Percentiles rank a stretch among this genome's conserved stretches.
Evolutionary conservation across 2,797 vertebrate genomes (phyloP).

Genomic region (Rhodeus uyekii): DNA sequence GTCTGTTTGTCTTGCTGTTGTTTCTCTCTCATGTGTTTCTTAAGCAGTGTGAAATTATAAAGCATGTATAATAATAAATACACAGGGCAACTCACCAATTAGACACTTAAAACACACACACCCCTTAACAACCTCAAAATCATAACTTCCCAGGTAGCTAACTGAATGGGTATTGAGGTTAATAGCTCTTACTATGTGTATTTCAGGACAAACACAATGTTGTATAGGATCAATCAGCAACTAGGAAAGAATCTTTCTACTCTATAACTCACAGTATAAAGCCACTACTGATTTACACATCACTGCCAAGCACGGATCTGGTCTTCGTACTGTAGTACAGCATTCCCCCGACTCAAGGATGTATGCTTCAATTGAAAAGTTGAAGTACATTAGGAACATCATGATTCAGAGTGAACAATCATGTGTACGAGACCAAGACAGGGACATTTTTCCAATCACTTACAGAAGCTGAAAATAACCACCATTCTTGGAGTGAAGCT

Average conservation of each 20-base stretch:
- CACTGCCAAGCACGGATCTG: background rate
- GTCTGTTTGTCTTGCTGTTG: too few species aligned
- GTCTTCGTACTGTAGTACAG: background rate
- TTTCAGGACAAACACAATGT: background rate
- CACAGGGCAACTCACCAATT: background rate
- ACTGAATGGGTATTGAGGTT: background rate
- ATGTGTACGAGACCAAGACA: slow-evolving; percentile 34
- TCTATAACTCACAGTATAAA: slow-evolving; percentile 4
- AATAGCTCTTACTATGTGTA: background rate
- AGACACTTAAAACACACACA: background rate
- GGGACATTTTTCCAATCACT: slow-evolving; percentile 41
- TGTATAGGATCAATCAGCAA: background rate
- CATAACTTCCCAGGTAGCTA: background rate
- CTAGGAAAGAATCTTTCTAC: background rate
- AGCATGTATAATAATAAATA: too few species aligned
- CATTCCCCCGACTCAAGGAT: background rate
- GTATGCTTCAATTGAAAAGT: slow-evolving; percentile 12
- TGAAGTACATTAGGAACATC: slow-evolving; percentile 12
- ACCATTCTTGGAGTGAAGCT: slow-evolving; percentile 21
- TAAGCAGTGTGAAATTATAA: too few species aligned
- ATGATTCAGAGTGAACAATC: slow-evolving; percentile 36
- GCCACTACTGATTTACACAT: background rate
- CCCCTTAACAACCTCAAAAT: background rate
- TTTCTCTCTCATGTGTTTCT: too few species aligned
- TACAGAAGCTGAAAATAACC: slow-evolving; percentile 8